Base-by-base conservation (phyloP, 2,797 vertebrate species). In the Naso thynnoides region DNA sequence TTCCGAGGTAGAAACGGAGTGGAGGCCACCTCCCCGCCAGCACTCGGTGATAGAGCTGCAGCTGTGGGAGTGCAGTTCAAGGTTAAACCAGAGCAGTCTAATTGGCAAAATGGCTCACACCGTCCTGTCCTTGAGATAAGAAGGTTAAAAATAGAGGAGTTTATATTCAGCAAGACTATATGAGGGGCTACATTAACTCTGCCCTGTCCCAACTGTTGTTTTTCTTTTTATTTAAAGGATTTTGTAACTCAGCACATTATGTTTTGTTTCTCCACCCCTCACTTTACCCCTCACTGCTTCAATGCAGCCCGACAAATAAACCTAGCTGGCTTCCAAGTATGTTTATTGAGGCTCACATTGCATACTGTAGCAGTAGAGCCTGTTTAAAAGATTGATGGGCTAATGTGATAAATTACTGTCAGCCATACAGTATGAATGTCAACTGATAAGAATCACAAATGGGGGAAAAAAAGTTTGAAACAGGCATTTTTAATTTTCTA, bases 71-170 rank as follows among this genome's bases (percentile, higher is more conserved):
- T 76, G 83, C 73, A 77, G 93, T 92, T 95, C 92, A 94, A 93
- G 92, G 91, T 89, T 88, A 86, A 87, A 85, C 58, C 85, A 79
- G 78, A 82, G 76, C 81, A 44, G 74, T 89, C 78, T 89, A 90
- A 91, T 89, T 92, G 91, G 79, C 59, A 80, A 90, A 92, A 86
- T 71, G 83, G 87, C 85, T 91, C 92, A 81, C 81, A 71, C 68
- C 70, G 87, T 93, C 82, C 92, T 77, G 88, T 91, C 94, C 94
- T 95, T 94, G 92, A 93, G 91, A 93, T 92, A 90, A 89, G 79
- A 82, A 78, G 69, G 82, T 89, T 82, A 90, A 90, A 88, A 89
- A 88, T 79, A 75, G 81, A 86, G 79, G 72, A 73, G 71, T 88
- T 84, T 92, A 87, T 86, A 78, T 86, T 88, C 75, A 83, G 75